Percentiles rank a stretch among this genome's conserved stretches.
Conservation (phyloP, 2,113 vertebrate genomes). For the Chionis minor region DNA sequence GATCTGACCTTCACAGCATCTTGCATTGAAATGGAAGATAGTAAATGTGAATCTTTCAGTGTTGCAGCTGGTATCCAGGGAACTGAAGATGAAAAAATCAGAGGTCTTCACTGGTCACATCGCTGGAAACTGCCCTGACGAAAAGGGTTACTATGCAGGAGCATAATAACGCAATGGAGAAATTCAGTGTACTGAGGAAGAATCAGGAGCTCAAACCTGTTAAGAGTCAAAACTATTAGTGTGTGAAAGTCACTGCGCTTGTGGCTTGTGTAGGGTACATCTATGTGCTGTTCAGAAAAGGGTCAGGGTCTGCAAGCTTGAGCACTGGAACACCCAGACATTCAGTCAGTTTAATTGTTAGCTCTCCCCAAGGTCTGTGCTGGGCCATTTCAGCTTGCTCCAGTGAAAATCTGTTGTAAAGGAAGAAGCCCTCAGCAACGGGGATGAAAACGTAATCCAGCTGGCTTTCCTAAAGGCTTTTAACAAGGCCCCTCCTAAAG, state of each 20-base stretch:
- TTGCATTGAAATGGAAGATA: neutral
- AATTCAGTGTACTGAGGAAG: neutral
- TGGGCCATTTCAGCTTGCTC: neutral
- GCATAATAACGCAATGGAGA: neutral
- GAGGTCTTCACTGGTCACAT: neutral
- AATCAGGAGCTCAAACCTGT: neutral
- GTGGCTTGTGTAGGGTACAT: neutral
- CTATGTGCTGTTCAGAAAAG: neutral
- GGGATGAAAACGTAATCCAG: neutral
- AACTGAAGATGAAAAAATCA: neutral
- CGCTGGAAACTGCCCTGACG: neutral
- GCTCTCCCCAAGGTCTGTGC: neutral
- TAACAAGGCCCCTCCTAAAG: neutral
- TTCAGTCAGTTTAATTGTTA: neutral
- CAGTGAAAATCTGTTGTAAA: neutral
- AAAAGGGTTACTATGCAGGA: neutral
- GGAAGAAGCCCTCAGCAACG: neutral
- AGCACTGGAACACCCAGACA: neutral
- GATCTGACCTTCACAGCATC: neutral
- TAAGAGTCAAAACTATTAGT: neutral
- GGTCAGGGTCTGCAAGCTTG: neutral
- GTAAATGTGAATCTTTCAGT: neutral
- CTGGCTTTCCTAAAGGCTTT: neutral
- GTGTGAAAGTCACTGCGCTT: neutral
- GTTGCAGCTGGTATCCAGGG: neutral